Conservation (phyloP, 2,888 invertebrate species). For the Aleiodes testaceus region DNA sequence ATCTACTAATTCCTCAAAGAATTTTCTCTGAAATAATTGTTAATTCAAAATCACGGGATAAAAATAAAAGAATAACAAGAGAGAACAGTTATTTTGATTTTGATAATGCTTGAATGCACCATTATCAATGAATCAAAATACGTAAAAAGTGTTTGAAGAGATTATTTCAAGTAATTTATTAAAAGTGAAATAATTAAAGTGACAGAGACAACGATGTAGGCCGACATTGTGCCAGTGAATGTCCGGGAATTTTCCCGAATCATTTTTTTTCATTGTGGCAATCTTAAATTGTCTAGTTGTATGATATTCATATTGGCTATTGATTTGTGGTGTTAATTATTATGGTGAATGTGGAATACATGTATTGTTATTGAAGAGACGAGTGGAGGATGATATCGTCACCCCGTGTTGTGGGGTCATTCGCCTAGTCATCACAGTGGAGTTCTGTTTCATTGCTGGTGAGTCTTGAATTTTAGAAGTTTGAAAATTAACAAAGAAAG, state of each 20-base stretch:
- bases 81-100: neutral
- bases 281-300: too few relatives aligned
- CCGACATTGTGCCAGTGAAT: conserved; percentile 40
- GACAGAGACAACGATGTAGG: conserved; percentile 51
- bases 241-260: conserved; percentile 37
- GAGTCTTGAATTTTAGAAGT: conserved; percentile 46
- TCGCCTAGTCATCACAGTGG: conserved; percentile 70
- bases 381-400: conserved; percentile 55
- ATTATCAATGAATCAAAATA: neutral
- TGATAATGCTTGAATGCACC: conserved; percentile 2
- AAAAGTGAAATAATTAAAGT: conserved; percentile 4
- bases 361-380: conserved; percentile 25
- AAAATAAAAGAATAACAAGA: too few relatives aligned
- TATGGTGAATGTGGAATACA: conserved; percentile 27
- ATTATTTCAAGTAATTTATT: conserved; percentile 12
- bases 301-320: conserved; percentile 2
- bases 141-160: neutral
- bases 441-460: conserved; percentile 71
- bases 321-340: neutral
- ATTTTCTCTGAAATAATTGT: neutral
- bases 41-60: neutral
- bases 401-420: conserved; percentile 58
- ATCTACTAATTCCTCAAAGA: neutral
- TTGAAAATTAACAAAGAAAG: neutral
- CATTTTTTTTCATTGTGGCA: neutral